Conservation (phyloP, 2,888 invertebrate species). For the Dicycla oo region DNA sequence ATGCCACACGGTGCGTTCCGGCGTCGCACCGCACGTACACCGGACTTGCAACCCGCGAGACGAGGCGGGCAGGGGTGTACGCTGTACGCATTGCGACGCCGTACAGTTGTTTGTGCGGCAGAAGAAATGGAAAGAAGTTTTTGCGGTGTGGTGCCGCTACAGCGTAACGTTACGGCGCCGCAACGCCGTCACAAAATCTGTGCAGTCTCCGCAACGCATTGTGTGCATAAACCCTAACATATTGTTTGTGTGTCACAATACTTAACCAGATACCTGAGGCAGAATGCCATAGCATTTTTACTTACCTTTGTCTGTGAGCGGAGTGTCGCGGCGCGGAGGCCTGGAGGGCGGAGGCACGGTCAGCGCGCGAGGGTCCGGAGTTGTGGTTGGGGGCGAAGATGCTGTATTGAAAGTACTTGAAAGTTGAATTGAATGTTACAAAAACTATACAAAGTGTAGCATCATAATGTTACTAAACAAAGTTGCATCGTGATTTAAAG, state of each 20-base stretch:
- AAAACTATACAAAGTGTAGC: not conserved
- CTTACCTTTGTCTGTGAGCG: constrained; percentile 85
- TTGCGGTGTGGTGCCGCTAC: too few relatives aligned
- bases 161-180: too few relatives aligned
- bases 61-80: too few relatives aligned
- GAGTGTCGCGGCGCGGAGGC: constrained; percentile 86
- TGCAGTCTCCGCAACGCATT: too few relatives aligned
- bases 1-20: too few relatives aligned
- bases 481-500: not conserved
- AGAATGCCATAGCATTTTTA: not conserved
- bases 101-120: too few relatives aligned
- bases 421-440: not conserved
- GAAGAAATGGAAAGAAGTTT: too few relatives aligned
- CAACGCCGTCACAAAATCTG: too few relatives aligned
- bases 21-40: too few relatives aligned
- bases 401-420: constrained; percentile 82
- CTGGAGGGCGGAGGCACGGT: constrained; percentile 85
- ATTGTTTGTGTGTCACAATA: not conserved
- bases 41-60: too few relatives aligned
- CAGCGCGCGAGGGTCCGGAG: constrained; percentile 93
- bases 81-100: too few relatives aligned
- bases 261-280: not conserved
- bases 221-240: too few relatives aligned
- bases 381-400: constrained; percentile 95
- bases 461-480: not conserved